Evolutionary conservation across 2,888 invertebrate species (phyloP).

Genomic region (Stegana nigrithorax): DNA sequence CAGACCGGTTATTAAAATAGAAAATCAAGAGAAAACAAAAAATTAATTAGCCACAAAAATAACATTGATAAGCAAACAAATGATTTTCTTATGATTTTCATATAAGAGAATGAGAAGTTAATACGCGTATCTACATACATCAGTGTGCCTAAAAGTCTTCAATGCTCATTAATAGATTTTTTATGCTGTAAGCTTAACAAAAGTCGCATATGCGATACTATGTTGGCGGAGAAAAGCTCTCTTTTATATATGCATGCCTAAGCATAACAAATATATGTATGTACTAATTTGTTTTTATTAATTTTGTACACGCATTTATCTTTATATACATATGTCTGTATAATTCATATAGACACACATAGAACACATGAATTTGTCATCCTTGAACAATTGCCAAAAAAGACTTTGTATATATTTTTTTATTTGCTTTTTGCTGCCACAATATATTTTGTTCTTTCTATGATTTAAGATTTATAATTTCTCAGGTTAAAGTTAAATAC

Average conservation of each 20-base stretch:
- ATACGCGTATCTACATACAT: background rate
- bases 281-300: constrained; percentile 26
- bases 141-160: constrained; percentile 22
- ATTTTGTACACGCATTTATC: background rate
- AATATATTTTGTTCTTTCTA: background rate
- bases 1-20: constrained; percentile 11
- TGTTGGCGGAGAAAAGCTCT: background rate
- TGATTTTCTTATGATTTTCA: background rate
- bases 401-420: constrained; percentile 16
- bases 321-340: background rate
- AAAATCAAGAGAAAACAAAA: constrained; percentile 25
- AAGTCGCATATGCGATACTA: background rate
- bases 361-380: constrained; percentile 32
- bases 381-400: constrained; percentile 54
- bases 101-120: too few relatives aligned
- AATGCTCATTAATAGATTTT: background rate
- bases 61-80: constrained; percentile 47
- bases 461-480: background rate
- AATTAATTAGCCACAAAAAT: constrained; percentile 56
- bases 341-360: background rate
- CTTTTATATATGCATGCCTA: too few relatives aligned
- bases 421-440: constrained; percentile 26
- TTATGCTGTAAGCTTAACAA: background rate
- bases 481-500: background rate
- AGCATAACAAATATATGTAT: constrained; percentile 15